Percentiles rank a stretch among this genome's conserved stretches.
phyloP scores from a whole-genome alignment of 1,140 invertebrate genomes.

The Bombus turneri region DNA sequence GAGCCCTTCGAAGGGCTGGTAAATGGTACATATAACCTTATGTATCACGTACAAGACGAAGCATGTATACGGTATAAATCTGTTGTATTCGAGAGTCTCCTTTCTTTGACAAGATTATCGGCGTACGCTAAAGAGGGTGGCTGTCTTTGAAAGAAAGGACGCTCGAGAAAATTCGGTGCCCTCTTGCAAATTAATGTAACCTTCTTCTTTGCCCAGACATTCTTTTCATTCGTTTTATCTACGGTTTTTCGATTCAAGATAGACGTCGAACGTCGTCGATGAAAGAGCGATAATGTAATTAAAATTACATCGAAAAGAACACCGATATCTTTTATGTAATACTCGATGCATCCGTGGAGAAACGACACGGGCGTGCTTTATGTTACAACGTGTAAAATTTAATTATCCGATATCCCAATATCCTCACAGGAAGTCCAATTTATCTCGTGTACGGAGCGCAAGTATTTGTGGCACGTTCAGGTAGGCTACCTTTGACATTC shows the following conservation, averaged over 20 bases:
- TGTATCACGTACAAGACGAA: conserved; percentile 14
- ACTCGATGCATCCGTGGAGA: not conserved
- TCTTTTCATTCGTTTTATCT: not conserved
- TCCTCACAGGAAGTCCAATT: not conserved
- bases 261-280: not conserved
- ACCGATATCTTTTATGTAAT: not conserved
- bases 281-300: not conserved
- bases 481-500: conserved; percentile 19
- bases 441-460: not conserved
- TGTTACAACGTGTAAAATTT: not conserved
- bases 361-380: not conserved
- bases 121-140: not conserved
- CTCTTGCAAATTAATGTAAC: conserved; percentile 30
- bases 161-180: not conserved
- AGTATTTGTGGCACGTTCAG: not conserved
- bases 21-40: conserved; percentile 40
- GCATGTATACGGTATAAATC: conserved; percentile 49
- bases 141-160: conserved; percentile 3
- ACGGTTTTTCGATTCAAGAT: not conserved
- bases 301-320: not conserved
- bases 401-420: conserved; percentile 1
- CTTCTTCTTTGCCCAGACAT: too few relatives aligned
- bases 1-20: conserved; percentile 18
- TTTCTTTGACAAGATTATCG: conserved; percentile 63
- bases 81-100: conserved; percentile 43